These are phyloP conservation scores for Staurois parvus DNA, from an alignment of 2,797 vertebrate species.

Conservation along the genomic window DNA sequence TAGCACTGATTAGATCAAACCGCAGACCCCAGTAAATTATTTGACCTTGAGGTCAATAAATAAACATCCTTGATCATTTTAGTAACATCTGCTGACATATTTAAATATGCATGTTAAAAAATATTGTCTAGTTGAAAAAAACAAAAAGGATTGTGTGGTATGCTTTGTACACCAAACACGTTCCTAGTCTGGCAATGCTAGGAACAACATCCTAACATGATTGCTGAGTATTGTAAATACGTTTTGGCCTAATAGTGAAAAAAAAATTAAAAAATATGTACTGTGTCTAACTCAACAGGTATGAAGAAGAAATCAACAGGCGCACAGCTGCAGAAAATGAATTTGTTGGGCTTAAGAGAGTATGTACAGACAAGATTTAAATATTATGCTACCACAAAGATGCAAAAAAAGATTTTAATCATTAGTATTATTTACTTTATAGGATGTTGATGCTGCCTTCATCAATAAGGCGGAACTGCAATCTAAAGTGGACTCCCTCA, in stretches of 20 bases:
- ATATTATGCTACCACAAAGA: neutral
- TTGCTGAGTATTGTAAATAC: too few species aligned
- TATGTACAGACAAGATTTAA: slow-evolving; percentile 65
- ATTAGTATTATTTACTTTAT: slow-evolving; percentile 23
- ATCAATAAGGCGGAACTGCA: slow-evolving; percentile 86
- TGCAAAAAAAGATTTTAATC: neutral
- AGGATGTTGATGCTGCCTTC: slow-evolving; percentile 85
- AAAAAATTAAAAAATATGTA: neutral
- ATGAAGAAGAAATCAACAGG: slow-evolving; percentile 94
- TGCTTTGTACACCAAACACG: too few species aligned
- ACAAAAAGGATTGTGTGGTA: too few species aligned
- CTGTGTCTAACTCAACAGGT: slow-evolving; percentile 73
- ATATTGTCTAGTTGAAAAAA: too few species aligned
- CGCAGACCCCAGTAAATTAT: too few species aligned
- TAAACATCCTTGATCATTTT: too few species aligned
- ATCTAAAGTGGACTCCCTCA: slow-evolving; percentile 82
- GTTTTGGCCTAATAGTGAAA: neutral
- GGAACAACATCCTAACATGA: too few species aligned
- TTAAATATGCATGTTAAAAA: neutral
- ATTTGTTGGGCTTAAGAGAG: slow-evolving; percentile 96
- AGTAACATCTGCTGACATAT: too few species aligned
- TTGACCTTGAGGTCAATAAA: too few species aligned
- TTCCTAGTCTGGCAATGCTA: too few species aligned
- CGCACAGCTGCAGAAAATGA: slow-evolving; percentile 90
- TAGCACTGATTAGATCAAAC: too few species aligned